Base-by-base conservation (phyloP, 2,888 invertebrate species). In the Drosophila peninsularis region DNA sequence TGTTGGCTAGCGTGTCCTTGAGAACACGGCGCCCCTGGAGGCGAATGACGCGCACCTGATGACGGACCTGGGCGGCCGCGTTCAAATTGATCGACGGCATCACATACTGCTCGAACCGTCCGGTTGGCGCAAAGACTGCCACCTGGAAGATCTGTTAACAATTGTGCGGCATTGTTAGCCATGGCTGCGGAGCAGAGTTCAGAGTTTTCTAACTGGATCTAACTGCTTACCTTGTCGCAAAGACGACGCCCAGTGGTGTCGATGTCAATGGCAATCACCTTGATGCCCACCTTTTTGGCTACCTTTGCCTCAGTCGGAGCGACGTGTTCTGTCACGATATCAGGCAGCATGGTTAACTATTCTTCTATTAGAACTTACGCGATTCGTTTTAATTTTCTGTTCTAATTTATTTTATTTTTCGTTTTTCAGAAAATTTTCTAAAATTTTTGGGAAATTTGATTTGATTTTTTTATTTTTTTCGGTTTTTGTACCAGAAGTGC, bases 181-280 rank as follows among this genome's bases (percentile, higher is more conserved):
- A 4, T 3, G 6, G 27, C 5, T 5, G 14, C 0, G 45, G 5
- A 11, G 37, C 24, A 3, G 7, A 17, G 39, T 7, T n/a, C n/a
- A 5, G 5, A 39, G 44, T 5, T 13, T 2, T 17, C n/a, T 0
- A 11, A 5, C 9, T 19, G 0, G 1, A 19, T 17, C n/a, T n/a
- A n/a, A n/a, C n/a, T 2, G 5, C 42, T 21, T 30, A 47, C 45
- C 50, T 52, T 52, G 50, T 54, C 39, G 5, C 30, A 19, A 1
- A 39, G 39, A 10, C 53, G 53, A 10, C 53, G 53, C 39, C 53
- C 39, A 3, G 39, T 41, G 9, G 39, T 53, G 3, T 39, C 53
- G 0, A 53, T 14, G 30, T 53, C 53, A 1, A 53, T 9, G 24
- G 17, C 39, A 30, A 53, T 30, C 9, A 39, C 1, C 19, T 39